Conservation (phyloP, 35 echinoderm and acorn worm species). For the Apostichopus parvimensis region DNA sequence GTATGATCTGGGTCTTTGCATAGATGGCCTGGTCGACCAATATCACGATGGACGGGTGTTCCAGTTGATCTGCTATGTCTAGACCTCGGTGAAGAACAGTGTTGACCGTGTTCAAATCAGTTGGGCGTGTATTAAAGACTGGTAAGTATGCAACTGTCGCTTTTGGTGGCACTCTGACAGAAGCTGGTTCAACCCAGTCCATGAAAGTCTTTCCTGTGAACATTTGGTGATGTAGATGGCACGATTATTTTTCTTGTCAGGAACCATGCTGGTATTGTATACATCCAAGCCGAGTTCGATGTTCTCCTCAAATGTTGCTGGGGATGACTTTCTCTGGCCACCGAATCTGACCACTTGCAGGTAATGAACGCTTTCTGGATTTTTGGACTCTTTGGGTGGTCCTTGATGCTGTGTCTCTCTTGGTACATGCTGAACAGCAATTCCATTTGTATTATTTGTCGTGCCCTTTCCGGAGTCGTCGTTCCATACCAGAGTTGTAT, state of each 20-base stretch:
- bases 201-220: not conserved
- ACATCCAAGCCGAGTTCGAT: not conserved
- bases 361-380: too few species aligned
- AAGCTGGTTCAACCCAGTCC: constrained; percentile 69
- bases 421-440: not conserved
- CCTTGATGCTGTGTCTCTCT: too few species aligned
- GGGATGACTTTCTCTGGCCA: too few species aligned
- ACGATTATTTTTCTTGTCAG: not conserved
- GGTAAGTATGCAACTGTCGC: constrained; percentile 66
- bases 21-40: constrained; percentile 82
- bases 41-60: constrained; percentile 25
- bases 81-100: constrained; percentile 61
- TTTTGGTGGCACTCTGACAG: constrained; percentile 27
- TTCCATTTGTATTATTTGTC: constrained; percentile 76
- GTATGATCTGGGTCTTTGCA: constrained; percentile 63
- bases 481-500: constrained; percentile 64
- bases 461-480: constrained; percentile 75
- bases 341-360: too few species aligned
- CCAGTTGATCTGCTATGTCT: constrained; percentile 36
- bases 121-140: constrained; percentile 70
- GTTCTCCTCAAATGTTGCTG: not conserved
- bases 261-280: too few species aligned
- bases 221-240: not conserved
- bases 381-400: too few species aligned
- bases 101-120: constrained; percentile 67